These are phyloP conservation scores for Melanostoma scalare DNA, from an alignment of 2,888 invertebrate species.

Conservation along the genomic window DNA sequence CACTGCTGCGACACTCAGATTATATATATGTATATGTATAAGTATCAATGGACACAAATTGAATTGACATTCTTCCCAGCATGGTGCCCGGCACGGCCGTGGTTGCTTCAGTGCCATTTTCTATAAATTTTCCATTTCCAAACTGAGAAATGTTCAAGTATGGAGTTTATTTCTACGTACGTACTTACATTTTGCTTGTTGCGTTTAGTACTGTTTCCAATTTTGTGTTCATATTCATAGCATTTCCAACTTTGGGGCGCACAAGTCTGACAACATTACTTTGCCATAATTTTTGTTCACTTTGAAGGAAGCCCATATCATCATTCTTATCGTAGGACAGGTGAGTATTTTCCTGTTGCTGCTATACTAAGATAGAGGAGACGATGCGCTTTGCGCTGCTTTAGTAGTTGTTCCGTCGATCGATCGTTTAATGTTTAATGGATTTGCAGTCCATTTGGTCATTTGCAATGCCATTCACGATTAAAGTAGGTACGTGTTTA, in stretches of 20 bases:
- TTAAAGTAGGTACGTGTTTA: slow-evolving; percentile 56
- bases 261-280: slow-evolving; percentile 39
- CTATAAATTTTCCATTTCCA: slow-evolving; percentile 38
- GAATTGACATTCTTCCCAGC: slow-evolving; percentile 50
- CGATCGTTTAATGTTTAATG: slow-evolving; percentile 47
- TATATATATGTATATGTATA: too few species aligned
- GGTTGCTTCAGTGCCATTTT: slow-evolving; percentile 22
- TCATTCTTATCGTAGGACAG: slow-evolving; percentile 33
- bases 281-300: slow-evolving; percentile 50
- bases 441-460: slow-evolving; percentile 42
- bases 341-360: slow-evolving; percentile 27
- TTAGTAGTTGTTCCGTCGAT: slow-evolving; percentile 33
- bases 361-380: neutral
- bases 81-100: slow-evolving; percentile 11
- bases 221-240: slow-evolving; percentile 42
- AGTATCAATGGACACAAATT: slow-evolving; percentile 53
- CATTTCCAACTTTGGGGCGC: slow-evolving; percentile 29
- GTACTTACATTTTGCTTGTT: neutral
- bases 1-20: neutral
- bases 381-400: neutral
- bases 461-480: slow-evolving; percentile 66
- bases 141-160: slow-evolving; percentile 46
- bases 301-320: slow-evolving; percentile 30
- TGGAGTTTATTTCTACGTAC: slow-evolving; percentile 18
- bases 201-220: slow-evolving; percentile 42